Base-by-base conservation (phyloP, 2,888 invertebrate genomes). In the Phrixothrix hirtus region DNA sequence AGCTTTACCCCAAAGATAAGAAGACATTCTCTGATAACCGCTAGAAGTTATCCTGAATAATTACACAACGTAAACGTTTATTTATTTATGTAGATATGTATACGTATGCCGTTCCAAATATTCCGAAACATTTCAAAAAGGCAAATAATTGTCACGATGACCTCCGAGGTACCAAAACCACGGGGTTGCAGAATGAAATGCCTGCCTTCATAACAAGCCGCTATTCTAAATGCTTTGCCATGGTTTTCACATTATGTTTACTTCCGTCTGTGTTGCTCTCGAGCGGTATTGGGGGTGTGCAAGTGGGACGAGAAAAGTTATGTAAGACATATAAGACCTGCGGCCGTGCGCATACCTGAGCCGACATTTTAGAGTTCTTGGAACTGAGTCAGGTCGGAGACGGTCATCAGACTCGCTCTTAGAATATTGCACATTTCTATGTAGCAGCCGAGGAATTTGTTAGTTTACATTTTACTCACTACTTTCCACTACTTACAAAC, bases 381-480 rank as follows among this genome's bases (percentile, higher is more conserved):
- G 69, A 69, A 69, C 58, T 61, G 65, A 65, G 68, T 61, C 66
- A 61, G 69, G 68, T 69, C 69, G 67, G 68, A 69, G 69, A 69
- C 69, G 69, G 69, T 69, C 69, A 69, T 59, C 64, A 65, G 67
- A 67, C 68, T 64, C 61, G 55, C 47, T 55, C 46, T 52, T 60
- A 61, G 59, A 52, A 52, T 52, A 52, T 52, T 52, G 52, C 52
- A 52, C 52, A 52, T 52, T 52, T 52, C 52, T 42, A 47, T 37
- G 35, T 32, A 36, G 21, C 36, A 43, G 44, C 44, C 25, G 9
- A 27, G 25, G 17, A 37, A 25, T 29, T 31, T 32, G 30, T 21
- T 9, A 38, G 38, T 31, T 41, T 35, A 21, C 34, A 21, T 36
- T 36, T 27, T 26, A 16, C 25, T 25, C 6, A 27, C 26, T 14